Conservation (phyloP, 2,797 vertebrate genomes). For the Poecilia picta region DNA sequence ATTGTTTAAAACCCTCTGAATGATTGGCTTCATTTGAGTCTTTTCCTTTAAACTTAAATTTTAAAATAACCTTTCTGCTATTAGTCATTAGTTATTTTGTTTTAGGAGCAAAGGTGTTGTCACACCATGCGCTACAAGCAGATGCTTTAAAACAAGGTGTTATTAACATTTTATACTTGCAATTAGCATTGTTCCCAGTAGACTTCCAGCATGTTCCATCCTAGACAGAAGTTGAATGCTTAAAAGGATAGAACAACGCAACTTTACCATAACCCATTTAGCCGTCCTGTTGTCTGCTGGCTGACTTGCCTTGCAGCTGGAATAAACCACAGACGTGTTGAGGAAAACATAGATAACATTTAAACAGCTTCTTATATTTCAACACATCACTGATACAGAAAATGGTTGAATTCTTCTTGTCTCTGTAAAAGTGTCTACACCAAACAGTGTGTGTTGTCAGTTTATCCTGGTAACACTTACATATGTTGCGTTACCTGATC, state of each 20-base stretch:
- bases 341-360: neutral
- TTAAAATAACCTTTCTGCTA: neutral
- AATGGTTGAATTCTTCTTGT: neutral
- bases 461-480: neutral
- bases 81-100: neutral
- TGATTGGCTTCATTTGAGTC: neutral
- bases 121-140: neutral
- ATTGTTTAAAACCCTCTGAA: neutral
- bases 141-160: neutral
- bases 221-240: too few species aligned
- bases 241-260: too few species aligned
- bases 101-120: neutral
- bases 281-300: too few species aligned
- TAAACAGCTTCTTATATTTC: neutral
- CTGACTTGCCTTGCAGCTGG: neutral
- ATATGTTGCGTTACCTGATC: neutral
- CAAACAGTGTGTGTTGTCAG: neutral
- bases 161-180: neutral
- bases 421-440: neutral
- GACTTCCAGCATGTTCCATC: too few species aligned
- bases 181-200: too few species aligned
- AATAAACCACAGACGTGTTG: neutral
- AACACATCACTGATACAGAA: neutral
- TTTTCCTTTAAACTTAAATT: neutral
- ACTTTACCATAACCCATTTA: too few species aligned